These are phyloP conservation scores for Nipponia nippon DNA, from an alignment of 2,113 vertebrate genomes.

Conservation along the genomic window DNA sequence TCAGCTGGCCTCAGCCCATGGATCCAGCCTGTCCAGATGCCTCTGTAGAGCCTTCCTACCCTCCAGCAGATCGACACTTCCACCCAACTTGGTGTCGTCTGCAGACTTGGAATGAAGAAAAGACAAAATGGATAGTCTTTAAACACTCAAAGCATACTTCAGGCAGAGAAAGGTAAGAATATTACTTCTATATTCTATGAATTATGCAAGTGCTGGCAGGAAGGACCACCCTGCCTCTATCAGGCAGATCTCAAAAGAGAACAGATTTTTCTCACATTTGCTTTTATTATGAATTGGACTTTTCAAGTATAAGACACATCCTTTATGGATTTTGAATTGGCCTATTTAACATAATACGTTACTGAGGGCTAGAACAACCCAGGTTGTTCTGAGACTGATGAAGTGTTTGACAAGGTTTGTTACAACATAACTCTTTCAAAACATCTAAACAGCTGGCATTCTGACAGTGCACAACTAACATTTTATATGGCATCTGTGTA, in stretches of 20 bases:
- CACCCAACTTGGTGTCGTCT: too few relatives aligned
- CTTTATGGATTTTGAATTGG: neutral
- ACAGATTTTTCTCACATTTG: neutral
- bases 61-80: too few relatives aligned
- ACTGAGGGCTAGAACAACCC: neutral
- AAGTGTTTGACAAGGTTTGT: neutral
- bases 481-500: neutral
- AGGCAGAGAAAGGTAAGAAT: neutral
- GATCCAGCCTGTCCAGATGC: too few relatives aligned
- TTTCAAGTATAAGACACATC: neutral
- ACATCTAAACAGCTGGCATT: neutral
- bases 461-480: rapidly evolving
- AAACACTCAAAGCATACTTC: neutral
- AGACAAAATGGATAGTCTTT: neutral
- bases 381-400: neutral
- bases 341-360: neutral
- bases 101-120: neutral
- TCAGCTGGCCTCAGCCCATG: too few relatives aligned
- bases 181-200: neutral
- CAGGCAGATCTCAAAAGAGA: neutral
- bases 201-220: neutral
- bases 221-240: neutral
- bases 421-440: neutral
- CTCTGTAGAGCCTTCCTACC: too few relatives aligned
- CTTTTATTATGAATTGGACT: neutral